These are phyloP conservation scores for Agelas oroides DNA, from an alignment of 37 sponge, comb jelly and placozoan genomes.

Conservation along the genomic window DNA sequence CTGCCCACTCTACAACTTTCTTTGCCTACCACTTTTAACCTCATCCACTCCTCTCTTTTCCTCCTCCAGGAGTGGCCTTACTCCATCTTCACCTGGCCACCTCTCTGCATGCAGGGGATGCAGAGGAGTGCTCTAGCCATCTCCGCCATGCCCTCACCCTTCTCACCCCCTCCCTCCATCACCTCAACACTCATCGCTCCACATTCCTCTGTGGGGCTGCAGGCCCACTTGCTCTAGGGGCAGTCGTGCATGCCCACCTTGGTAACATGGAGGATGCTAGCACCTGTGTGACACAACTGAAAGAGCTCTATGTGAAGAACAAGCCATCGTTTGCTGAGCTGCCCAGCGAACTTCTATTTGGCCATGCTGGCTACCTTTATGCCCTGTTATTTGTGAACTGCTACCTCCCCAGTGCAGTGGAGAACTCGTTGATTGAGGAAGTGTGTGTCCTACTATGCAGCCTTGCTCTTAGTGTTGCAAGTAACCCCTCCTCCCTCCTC, in stretches of 20 bases:
- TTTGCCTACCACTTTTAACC: not conserved
- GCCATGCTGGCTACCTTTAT: constrained; percentile 90
- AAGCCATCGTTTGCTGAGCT: constrained; percentile 15
- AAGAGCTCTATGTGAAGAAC: not conserved
- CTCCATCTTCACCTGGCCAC: constrained; percentile 79
- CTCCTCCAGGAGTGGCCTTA: constrained; percentile 73
- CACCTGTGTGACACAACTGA: not conserved
- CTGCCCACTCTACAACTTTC: not conserved
- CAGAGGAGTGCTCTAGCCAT: not conserved
- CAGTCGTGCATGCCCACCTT: constrained; percentile 63
- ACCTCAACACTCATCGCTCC: constrained; percentile 30
- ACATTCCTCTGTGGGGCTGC: constrained; percentile 95
- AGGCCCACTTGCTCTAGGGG: constrained; percentile 85
- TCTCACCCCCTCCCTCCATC: constrained; percentile 39
- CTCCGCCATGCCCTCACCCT: constrained; percentile 47
- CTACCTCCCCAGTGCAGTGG: constrained; percentile 66
- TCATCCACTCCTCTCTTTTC: not conserved
- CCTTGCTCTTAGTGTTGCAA: too few relatives aligned
- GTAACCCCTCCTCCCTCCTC: not conserved
- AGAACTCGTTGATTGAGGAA: constrained; percentile 60
- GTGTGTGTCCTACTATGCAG: constrained; percentile 9
- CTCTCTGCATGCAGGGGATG: constrained; percentile 33
- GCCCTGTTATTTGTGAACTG: constrained; percentile 80
- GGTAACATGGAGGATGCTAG: constrained; percentile 32
- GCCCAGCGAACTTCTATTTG: constrained; percentile 90